Evolutionary conservation across 2,888 invertebrate species (phyloP).

Genomic region (Phytoseiulus persimilis): DNA sequence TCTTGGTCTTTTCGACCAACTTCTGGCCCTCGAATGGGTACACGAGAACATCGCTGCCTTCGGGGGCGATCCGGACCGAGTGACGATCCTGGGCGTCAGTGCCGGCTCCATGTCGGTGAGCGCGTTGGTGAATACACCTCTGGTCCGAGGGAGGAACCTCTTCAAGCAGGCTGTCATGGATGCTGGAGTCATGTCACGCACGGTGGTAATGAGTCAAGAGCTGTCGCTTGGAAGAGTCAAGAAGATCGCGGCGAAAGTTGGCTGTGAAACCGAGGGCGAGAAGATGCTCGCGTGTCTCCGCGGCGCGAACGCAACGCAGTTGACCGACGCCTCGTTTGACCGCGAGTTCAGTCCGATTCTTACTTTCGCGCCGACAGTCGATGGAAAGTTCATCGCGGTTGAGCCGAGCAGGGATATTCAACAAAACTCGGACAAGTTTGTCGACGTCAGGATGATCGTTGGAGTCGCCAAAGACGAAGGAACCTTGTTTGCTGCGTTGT

Average conservation of each 20-base stretch:
- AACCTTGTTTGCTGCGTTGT: background rate
- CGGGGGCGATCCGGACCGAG: background rate
- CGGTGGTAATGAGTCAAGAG: background rate
- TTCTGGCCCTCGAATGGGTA: background rate
- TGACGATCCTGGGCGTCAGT: background rate
- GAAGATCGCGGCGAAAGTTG: background rate
- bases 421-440: background rate
- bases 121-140: background rate
- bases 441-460: background rate
- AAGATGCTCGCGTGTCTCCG: constrained; percentile 11
- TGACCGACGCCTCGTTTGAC: background rate
- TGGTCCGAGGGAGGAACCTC: background rate
- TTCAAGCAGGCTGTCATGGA: constrained; percentile 8
- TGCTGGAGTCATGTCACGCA: background rate
- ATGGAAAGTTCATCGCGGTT: background rate
- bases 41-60: constrained; percentile 19
- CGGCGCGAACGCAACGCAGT: background rate
- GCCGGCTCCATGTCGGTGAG: constrained; percentile 15
- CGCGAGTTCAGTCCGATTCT: background rate
- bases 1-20: background rate
- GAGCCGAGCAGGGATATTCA: background rate
- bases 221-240: background rate
- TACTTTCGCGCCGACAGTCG: constrained; percentile 9
- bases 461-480: background rate
- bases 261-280: background rate